Base-by-base conservation (phyloP, 2,888 invertebrate species). In the Rugalucina vietnamica region DNA sequence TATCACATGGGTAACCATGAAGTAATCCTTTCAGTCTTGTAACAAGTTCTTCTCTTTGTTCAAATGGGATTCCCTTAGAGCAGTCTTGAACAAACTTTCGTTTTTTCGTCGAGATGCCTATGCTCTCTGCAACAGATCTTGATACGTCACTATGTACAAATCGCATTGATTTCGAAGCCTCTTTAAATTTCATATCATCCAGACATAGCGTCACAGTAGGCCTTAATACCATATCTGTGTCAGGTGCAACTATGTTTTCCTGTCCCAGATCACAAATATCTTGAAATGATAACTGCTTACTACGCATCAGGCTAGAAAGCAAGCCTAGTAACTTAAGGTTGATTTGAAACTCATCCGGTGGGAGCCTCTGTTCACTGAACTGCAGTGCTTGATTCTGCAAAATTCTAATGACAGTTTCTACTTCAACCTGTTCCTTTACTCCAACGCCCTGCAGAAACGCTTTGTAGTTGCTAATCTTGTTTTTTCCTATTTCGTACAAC, bases 21-120 rank as follows among this genome's bases (percentile, higher is more conserved):
- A 94, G 79, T 49, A 94, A 91, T 14, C 92, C 80, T 60, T 90
- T 91, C 24, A 94, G 85, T 36, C 93, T 84, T 50, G 88, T 91
- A 5, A 92, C 90, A 24, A 94, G 86, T 37, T 90, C 88, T 76
- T 94, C 94, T 32, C 88, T 86, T 79, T 94, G 94, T n/a, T 93
- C 93, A 86, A 83, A 86, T 27, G 73, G 83, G 14, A 84, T 76
- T 60, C 81, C 82, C 37, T 87, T 84, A 21, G 89, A 87, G n/a
- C 79, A 86, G 4, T 91, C 87, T 43, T 89, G 89, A 8, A 93
- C 82, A 73, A 83, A 87, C 82, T 90, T 90, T 34, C 90, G 43
- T 21, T 12, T 73, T 43, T 81, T 79, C 27, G 74, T 73, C 32
- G 37, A 65, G 18, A 83, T 74, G 27, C 80, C 81, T 32, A 86